phyloP scores from a whole-genome alignment of 2,113 vertebrate species.

The Prietella phreatophila region DNA sequence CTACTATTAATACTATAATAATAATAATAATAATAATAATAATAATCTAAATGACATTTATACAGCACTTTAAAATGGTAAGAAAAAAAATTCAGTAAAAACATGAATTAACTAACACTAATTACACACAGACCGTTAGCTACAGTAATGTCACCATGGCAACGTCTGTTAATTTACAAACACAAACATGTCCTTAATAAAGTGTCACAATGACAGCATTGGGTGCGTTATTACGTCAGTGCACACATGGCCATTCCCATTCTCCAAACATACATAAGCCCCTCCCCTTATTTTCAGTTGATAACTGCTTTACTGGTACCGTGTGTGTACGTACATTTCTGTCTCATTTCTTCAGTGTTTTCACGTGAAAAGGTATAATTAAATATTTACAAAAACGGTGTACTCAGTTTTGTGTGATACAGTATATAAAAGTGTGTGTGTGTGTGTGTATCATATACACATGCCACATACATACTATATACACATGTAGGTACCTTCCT shows the following conservation, averaged over 20 bases:
- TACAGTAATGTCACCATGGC: no score
- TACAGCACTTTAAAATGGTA: not conserved
- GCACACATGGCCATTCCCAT: not conserved
- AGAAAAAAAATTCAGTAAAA: not conserved
- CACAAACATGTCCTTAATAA: no score
- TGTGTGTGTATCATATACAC: not conserved
- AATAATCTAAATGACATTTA: not conserved
- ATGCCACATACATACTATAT: no score
- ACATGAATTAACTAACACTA: not conserved
- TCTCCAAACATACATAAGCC: not conserved
- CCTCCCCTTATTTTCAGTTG: not conserved
- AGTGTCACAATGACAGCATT: no score
- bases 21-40: not conserved
- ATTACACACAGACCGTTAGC: no score
- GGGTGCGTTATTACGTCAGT: not conserved
- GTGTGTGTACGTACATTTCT: not conserved
- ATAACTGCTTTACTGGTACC: not conserved
- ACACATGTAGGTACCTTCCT: conserved; percentile 77
- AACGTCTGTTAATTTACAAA: no score
- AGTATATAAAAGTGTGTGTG: not conserved
- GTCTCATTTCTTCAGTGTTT: not conserved
- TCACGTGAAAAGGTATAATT: no score
- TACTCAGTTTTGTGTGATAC: no score
- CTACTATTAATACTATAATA: not conserved
- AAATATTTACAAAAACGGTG: no score